Evolutionary conservation across 2,113 vertebrate species (phyloP), one percentile per base, ranked within the genome.

Genomic region (Potamarius usumacintae): DNA sequence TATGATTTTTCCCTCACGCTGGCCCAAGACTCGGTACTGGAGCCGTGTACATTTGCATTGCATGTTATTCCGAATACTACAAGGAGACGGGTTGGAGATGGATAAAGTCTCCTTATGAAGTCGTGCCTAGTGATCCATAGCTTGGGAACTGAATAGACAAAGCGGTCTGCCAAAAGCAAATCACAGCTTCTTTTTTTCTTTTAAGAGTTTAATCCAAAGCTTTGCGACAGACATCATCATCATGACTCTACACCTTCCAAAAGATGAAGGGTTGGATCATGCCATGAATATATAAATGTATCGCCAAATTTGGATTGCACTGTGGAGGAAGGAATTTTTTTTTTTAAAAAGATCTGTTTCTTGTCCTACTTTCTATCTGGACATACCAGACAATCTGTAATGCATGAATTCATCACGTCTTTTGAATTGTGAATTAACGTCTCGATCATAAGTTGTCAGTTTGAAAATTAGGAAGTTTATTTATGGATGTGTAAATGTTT

Each of bases 161-260:
- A 52, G n/a, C 18, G 14, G 5, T n/a, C 48, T 42, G 53, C 53
- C 4, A 10, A 50, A 62, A n/a, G 34, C n/a, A 55, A 74, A 27
- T 8, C 25, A 20, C 14, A 20, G 63, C 22, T 18, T 4, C 34
- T 55, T 27, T 18, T 22, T 5, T 17, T 17, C 7, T 34, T 27
- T 76, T 4, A 77, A 52, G 30, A 76, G 60, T 60, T 42, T 8
- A 42, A 77, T 17, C 34, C 34, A 11, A 50, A 27, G 2, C 53
- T 20, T 72, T 74, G 83, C 83, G 34, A 48, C 60, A 69, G 25
- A 79, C 30, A 42, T 42, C 42, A 42, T 42, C 34, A 65, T 67
- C 30, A 84, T 48, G 60, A 92, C 86, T 30, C 52, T 82, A 90
- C 88, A 92, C 92, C 92, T 94, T 94, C 93, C 93, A 88, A 89